These are phyloP conservation scores for Oryzias sinensis DNA, from an alignment of 2,797 vertebrate genomes.

Conservation along the genomic window DNA sequence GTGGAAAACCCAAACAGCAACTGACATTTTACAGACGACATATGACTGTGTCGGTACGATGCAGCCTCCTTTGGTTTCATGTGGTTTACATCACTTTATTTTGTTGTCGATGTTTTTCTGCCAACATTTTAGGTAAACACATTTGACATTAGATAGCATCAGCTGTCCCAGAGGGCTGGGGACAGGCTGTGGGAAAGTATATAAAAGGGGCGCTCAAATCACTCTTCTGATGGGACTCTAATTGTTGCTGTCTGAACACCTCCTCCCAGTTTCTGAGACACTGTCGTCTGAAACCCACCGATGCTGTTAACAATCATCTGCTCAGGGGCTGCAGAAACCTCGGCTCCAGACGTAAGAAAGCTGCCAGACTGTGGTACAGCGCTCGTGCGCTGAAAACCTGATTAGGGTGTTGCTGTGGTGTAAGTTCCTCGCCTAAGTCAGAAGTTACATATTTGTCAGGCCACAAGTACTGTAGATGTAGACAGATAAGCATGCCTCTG, in stretches of 20 bases:
- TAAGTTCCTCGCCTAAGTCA: slow-evolving; percentile 9
- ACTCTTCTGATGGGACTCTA: slow-evolving; percentile 73
- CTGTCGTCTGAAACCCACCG: slow-evolving; percentile 47
- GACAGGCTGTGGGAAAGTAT: slow-evolving; percentile 84
- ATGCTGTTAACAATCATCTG: slow-evolving; percentile 44
- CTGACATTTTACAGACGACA: slow-evolving; percentile 25
- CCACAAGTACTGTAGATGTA: slow-evolving; percentile 17
- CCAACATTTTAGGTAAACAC: slow-evolving; percentile 71
- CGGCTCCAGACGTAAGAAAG: slow-evolving; percentile 18
- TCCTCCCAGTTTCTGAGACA: slow-evolving; percentile 69
- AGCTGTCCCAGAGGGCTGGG: slow-evolving; percentile 64
- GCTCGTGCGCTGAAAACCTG: slow-evolving; percentile 17
- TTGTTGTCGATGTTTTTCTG: slow-evolving; percentile 50
- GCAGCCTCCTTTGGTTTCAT: slow-evolving; percentile 2
- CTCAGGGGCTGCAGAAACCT: slow-evolving; percentile 14
- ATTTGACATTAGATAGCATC: slow-evolving; percentile 75
- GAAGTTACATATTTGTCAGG: slow-evolving; percentile 21
- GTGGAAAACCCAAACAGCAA: slow-evolving; percentile 29
- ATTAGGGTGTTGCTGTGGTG: slow-evolving; percentile 15
- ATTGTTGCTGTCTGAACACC: slow-evolving; percentile 74
- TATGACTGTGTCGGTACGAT: background rate
- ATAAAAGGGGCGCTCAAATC: slow-evolving; percentile 75
- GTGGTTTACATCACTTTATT: slow-evolving; percentile 18
- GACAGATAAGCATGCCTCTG: slow-evolving; percentile 31
- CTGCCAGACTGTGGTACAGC: slow-evolving; percentile 11